Evolutionary conservation across 2,797 vertebrate species (phyloP).

Genomic region (Falco naumanni): DNA sequence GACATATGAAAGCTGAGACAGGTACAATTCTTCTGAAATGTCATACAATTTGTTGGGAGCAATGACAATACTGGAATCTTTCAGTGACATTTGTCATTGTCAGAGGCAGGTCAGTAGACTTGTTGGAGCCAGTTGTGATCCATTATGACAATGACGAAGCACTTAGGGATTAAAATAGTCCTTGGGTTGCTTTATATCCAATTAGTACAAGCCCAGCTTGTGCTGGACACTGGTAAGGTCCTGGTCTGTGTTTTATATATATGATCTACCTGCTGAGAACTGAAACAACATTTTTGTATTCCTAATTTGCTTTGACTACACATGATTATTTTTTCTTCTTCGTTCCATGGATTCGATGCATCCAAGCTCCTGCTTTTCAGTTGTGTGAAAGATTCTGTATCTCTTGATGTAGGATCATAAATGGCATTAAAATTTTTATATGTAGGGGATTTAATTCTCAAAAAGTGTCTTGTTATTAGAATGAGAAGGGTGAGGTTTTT

Average conservation of each 20-base stretch:
- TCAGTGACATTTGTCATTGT: constrained; percentile 45
- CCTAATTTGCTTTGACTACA: background rate
- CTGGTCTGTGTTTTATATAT: background rate
- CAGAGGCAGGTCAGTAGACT: constrained; percentile 37
- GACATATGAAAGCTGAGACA: background rate
- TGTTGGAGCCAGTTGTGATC: constrained; percentile 41
- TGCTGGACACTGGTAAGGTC: background rate
- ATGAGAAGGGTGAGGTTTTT: fast-evolving
- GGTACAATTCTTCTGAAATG: constrained; percentile 19
- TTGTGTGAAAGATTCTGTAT: background rate
- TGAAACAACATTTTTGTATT: background rate
- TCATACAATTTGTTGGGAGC: background rate
- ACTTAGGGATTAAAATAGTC: background rate
- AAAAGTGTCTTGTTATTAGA: background rate
- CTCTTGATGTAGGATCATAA: background rate
- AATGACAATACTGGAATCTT: constrained; percentile 23
- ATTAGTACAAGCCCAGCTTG: background rate
- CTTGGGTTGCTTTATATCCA: background rate
- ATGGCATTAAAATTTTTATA: background rate
- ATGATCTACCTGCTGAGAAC: background rate
- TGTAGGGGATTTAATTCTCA: background rate
- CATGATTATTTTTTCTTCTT: background rate
- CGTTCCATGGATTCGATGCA: background rate
- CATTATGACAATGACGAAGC: constrained; percentile 20
- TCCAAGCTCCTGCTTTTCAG: background rate